Evolutionary conservation across 1,140 invertebrate species (phyloP).

Genomic region (Dendroctonus ponderosae): DNA sequence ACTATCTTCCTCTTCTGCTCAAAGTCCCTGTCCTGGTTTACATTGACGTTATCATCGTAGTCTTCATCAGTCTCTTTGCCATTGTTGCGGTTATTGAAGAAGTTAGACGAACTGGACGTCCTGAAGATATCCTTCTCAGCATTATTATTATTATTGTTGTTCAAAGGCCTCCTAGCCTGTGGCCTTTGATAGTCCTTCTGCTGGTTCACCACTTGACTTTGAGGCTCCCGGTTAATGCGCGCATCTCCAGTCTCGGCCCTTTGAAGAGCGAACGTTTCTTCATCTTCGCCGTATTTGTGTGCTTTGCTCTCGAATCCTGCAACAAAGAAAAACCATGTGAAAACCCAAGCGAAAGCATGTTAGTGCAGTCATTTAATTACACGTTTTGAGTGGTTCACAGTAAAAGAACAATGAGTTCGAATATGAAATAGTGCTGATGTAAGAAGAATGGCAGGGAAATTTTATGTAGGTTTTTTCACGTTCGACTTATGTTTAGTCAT

Average conservation of each 20-base stretch:
- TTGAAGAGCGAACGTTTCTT: conserved; percentile 72
- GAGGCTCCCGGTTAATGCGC: conserved; percentile 49
- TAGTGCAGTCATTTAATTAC: too few relatives aligned
- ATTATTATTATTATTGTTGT: conserved; percentile 42
- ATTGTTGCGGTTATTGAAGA: conserved; percentile 63
- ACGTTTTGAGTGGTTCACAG: too few relatives aligned
- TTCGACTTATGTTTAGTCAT: too few relatives aligned
- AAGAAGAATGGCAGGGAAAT: too few relatives aligned
- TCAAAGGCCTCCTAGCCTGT: conserved; percentile 33
- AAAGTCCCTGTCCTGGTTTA: conserved; percentile 47
- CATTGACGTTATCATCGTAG: conserved; percentile 51
- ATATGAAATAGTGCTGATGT: too few relatives aligned
- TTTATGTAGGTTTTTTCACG: too few relatives aligned
- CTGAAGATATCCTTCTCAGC: conserved; percentile 57
- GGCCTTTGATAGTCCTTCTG: conserved; percentile 45
- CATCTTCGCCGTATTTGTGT: conserved; percentile 63
- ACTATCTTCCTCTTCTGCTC: conserved; percentile 47
- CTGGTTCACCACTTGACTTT: conserved; percentile 45
- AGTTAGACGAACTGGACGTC: conserved; percentile 66
- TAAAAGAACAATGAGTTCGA: too few relatives aligned
- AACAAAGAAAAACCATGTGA: conserved; percentile 17
- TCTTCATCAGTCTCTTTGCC: conserved; percentile 61
- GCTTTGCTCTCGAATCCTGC: conserved; percentile 63
- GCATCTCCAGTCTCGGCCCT: conserved; percentile 70
- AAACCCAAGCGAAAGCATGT: neutral